Percentiles rank a stretch among this genome's conserved stretches.
These are phyloP conservation scores for Rhineura floridana DNA, from an alignment of 2,113 vertebrate genomes.

Conservation along the genomic window DNA sequence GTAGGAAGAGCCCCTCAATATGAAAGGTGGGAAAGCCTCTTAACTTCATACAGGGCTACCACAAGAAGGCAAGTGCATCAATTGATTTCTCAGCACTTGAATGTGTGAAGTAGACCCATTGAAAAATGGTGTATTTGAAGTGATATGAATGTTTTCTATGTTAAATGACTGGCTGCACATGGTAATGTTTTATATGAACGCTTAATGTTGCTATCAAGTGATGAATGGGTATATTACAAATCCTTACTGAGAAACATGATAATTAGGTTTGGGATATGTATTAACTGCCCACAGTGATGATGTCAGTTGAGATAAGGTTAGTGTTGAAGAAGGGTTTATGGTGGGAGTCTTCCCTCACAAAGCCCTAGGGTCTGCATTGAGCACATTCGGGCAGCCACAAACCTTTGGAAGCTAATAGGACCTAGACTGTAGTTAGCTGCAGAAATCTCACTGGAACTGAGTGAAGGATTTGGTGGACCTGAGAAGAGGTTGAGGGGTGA, in stretches of 20 bases:
- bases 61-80: neutral
- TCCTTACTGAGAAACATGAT: neutral
- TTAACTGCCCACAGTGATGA: neutral
- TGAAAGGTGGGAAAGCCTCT: neutral
- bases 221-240: neutral
- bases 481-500: neutral
- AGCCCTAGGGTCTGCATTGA: neutral
- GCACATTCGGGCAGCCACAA: neutral
- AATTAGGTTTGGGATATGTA: neutral
- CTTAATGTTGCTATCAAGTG: neutral
- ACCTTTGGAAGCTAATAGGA: neutral
- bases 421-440: neutral
- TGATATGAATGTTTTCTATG: neutral
- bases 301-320: neutral
- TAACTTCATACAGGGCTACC: neutral
- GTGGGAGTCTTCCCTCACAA: neutral
- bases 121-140: neutral
- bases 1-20: neutral
- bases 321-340: neutral
- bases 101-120: neutral
- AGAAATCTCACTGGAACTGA: neutral
- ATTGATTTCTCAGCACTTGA: neutral
- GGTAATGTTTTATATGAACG: neutral
- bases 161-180: neutral
- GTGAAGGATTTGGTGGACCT: neutral